Conservation (phyloP, 2,888 invertebrate species). For the Dryocosmus kuriphilus region DNA sequence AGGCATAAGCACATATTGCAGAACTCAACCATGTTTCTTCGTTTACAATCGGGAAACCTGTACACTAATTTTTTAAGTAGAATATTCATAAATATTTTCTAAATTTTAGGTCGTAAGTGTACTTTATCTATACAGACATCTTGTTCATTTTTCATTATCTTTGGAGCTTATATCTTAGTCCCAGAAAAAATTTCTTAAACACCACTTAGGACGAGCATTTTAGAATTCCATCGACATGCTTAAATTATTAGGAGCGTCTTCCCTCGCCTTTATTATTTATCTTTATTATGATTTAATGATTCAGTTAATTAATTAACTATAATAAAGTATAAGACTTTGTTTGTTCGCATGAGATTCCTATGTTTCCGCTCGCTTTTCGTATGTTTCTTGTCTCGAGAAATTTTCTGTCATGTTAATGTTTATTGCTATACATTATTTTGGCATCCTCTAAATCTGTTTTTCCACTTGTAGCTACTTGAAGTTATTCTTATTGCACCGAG, state of each 20-base stretch:
- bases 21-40: background rate
- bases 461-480: no score
- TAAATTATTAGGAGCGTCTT: background rate
- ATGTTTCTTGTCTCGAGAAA: no score
- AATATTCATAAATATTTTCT: background rate
- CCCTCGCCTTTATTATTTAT: background rate
- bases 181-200: background rate
- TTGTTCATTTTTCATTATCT: background rate
- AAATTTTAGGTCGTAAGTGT: background rate
- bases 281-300: background rate
- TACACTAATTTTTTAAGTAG: background rate
- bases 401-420: no score
- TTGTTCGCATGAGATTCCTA: no score
- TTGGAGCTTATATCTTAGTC: background rate
- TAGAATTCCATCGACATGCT: background rate
- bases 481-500: no score
- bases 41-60: background rate
- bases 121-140: background rate
- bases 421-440: no score
- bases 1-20: constrained; percentile 3
- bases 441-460: no score
- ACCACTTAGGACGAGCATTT: background rate
- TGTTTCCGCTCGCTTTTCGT: no score
- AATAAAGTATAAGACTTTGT: no score
- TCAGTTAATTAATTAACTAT: background rate